Base-by-base conservation (phyloP, 2,113 vertebrate genomes). In the Opisthocomus hoazin region DNA sequence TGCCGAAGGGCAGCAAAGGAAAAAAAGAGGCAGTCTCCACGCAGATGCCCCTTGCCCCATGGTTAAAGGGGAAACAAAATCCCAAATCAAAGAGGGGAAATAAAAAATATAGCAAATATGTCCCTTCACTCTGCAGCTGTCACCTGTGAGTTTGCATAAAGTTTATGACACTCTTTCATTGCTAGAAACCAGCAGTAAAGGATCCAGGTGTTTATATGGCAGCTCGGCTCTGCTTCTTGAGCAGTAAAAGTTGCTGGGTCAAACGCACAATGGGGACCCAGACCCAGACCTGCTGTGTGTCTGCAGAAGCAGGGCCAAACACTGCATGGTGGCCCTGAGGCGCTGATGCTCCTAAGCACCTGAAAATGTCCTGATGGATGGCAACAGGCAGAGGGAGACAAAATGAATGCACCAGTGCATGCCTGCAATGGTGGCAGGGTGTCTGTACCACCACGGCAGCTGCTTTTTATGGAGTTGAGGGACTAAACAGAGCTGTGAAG, bases 131-230 rank as follows among this genome's bases (percentile, higher is more conserved):
- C 54, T 51, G 24, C 58, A 92, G 58, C 66, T 63, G 41, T 90
- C 82, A 94, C 79, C 79, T 80, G 68, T 41, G 60, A 90, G 54
- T 81, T 83, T 58, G 56, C 48, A 69, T 61, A 65, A 84, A 74
- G 75, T 80, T 92, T 95, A 84, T 10, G 4, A 39, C 24, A 66
- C 8, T 18, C 53, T 78, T 89, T 85, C 54, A 41, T 53, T 85
- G 61, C 60, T 92, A 83, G 64, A 86, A 96, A 80, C 56, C 26
- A 37, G 50, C 58, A 86, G 54, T 83, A 94, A 85, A 93, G 84
- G 70, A 71, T 21, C 11, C 39, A 75, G 84, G n/a, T 36, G 15
- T 77, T 70, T 87, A 78, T 91, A 71, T 48, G n/a, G 45, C 43
- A 93, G 71, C 46, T 85, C 29, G 3, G 63, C 54, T 87, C 82